Conservation (phyloP, 2,797 vertebrate genomes). For the Meda fulgida region DNA sequence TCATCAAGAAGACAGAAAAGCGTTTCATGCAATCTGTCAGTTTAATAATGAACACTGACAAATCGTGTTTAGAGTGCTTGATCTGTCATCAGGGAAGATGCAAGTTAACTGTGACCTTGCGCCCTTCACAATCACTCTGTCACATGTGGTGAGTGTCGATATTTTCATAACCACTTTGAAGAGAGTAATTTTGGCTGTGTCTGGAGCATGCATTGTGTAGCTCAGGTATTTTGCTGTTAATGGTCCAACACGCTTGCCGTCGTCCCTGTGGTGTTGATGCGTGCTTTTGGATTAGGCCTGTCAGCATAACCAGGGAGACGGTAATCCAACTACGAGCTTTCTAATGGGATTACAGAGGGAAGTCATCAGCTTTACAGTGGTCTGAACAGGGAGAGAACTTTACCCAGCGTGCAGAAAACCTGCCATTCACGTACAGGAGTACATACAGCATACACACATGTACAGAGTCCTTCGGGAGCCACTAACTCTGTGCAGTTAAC, state of each 20-base stretch:
- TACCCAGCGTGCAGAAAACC: not conserved
- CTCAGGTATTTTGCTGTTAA: slow-evolving; percentile 40
- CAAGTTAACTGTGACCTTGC: not conserved
- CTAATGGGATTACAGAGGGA: slow-evolving; percentile 51
- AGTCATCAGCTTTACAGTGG: slow-evolving; percentile 43
- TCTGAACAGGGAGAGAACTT: slow-evolving; percentile 4
- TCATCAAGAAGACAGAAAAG: not conserved
- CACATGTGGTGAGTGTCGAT: not conserved
- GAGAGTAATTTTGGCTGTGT: not conserved
- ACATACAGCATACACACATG: not conserved
- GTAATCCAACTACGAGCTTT: slow-evolving; percentile 43
- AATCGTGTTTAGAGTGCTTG: not conserved
- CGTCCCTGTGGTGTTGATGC: slow-evolving; percentile 27
- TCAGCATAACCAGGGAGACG: slow-evolving; percentile 26
- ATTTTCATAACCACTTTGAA: slow-evolving; percentile 18
- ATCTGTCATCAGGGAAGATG: slow-evolving; percentile 11
- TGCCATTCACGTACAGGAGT: not conserved
- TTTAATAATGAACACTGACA: slow-evolving; percentile 11
- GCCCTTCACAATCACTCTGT: not conserved
- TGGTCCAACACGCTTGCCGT: slow-evolving; percentile 6
- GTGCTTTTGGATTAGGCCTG: slow-evolving; percentile 40
- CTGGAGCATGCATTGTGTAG: not conserved
- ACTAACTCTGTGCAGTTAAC: slow-evolving; percentile 4
- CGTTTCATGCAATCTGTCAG: not conserved
- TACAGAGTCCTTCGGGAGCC: not conserved